These are phyloP conservation scores for Cettia cetti DNA, from an alignment of 2,113 vertebrate species.

Conservation along the genomic window DNA sequence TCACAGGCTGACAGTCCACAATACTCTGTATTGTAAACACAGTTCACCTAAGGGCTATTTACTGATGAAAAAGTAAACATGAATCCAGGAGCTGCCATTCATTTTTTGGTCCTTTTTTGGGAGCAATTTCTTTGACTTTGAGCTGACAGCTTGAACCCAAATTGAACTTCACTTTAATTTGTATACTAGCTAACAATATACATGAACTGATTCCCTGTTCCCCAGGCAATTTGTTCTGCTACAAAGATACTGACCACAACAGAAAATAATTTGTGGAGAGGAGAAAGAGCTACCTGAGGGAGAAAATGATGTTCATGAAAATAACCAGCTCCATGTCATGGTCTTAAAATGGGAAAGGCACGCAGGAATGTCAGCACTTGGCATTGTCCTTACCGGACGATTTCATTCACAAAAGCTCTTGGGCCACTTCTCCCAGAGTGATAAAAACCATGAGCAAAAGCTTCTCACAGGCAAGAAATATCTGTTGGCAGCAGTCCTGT, in stretches of 20 bases:
- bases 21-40: neutral
- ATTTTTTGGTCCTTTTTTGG: neutral
- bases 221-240: neutral
- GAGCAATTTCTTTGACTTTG: neutral
- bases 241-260: neutral
- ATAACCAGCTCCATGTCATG: neutral
- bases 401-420: neutral
- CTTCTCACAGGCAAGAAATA: neutral
- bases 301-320: neutral
- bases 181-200: neutral
- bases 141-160: neutral
- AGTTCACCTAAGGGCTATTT: neutral
- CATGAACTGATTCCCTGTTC: neutral
- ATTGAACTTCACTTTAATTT: neutral
- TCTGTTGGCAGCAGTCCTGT: neutral
- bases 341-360: neutral
- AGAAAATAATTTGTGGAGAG: neutral
- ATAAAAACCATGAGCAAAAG: neutral
- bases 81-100: neutral
- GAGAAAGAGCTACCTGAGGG: neutral
- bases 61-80: neutral
- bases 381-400: neutral
- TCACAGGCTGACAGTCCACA: accelerated
- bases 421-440: neutral
- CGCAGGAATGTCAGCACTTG: neutral